Evolutionary conservation across 1,140 invertebrate genomes (phyloP), one percentile per base, ranked within the genome.

Genomic region (Camponotus floridanus): DNA sequence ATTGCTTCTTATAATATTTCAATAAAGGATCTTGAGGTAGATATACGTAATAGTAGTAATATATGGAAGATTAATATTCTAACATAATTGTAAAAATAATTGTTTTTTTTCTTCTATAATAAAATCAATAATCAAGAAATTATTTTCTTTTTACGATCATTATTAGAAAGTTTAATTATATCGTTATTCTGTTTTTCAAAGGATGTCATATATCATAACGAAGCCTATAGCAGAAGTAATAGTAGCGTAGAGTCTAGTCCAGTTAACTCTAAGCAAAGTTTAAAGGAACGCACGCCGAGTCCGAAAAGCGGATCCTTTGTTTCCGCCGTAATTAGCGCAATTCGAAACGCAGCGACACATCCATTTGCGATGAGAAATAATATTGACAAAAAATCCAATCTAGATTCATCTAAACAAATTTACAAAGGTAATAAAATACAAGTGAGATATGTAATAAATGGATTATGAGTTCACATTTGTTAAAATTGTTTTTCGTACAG

Each of bases 181-280:
- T 59, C 11, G 2, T 59, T 73, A 73, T 81, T 42, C 0, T 26
- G 71, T 65, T 59, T 51, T 87, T 91, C 90, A 62, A 18, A 97
- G 96, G 97, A 97, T 90, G 96, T 97, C 62, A 96, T 97, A 71
- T 98, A 97, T 93, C 97, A 97, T 91, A 97, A 97, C 81, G 97
- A 97, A 91, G 97, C 96, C 0, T 97, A 96, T 92, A 96, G 96
- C 92, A 95, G 96, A 88, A 96, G 96, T 88, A 96, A 95, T 68
- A 96, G 95, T 87, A 96, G 96, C 91, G 93, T 95, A 18, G 96
- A 96, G 71, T 95, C 95, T 5, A 96, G 96, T 91, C 96, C 96
- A 3, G 96, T 96, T 59, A 96, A 95, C 87, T 95, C 95, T 7
- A 95, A 94, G 76, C 95, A 93, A 74, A 94, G 93, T 78, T 92